Evolutionary conservation across 2,113 vertebrate species (phyloP), one percentile per base, ranked within the genome.

Genomic region (Apodemus speciosus): DNA sequence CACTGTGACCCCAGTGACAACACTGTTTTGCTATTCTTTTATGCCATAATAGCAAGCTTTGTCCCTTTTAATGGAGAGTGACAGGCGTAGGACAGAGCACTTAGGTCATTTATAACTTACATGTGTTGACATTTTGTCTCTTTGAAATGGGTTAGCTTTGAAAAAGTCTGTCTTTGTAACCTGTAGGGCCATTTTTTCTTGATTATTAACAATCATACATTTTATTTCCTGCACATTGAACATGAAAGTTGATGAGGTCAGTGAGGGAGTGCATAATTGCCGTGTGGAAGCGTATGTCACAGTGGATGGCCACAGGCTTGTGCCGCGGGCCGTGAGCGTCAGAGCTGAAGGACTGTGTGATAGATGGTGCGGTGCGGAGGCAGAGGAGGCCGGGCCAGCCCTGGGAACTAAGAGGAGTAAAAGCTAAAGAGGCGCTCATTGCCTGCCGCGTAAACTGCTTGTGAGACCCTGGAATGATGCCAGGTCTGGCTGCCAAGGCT

Each of bases 131-230:
- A 85, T 49, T 87, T 75, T 83, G 4, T 62, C 30, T 62, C 27
- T 90, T 81, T 79, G 40, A 83, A 71, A 71, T 91, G 91, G 93
- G 30, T 94, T 96, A 9, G 8, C 91, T 77, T 94, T 94, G 13
- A 43, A 62, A 85, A 93, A 88, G 46, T 93, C 77, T 86, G 21
- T 85, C 62, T 64, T 21, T 46, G 2, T 91, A 86, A 75, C 75
- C 79, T 85, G 80, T 83, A 69, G 72, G 89, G 87, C 53, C 64
- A 90, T 69, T 83, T 92, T n/a, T 94, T 7, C 76, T 72, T 80
- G 53, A 64, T 85, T 93, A 32, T 86, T 92, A 89, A 85, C 71
- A 20, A 51, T n/a, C 10, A 25, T 43, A 38, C 51, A 51, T 69
- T 77, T 73, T 64, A 69, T 25, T 66, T 38, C 27, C 64, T 79